Conservation (phyloP, 2,888 invertebrate genomes). For the Boloria euphrosyne region DNA sequence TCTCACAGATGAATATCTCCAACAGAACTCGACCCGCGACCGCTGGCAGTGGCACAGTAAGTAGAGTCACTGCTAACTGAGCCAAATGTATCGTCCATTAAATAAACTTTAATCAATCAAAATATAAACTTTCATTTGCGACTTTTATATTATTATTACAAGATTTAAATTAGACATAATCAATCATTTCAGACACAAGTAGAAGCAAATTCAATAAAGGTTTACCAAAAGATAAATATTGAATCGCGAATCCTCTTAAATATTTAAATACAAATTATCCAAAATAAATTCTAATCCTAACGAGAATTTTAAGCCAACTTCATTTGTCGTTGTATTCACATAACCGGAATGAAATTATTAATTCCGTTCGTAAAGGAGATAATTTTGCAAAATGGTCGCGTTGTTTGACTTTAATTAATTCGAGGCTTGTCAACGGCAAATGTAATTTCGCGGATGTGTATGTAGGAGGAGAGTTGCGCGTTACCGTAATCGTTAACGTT, state of each 20-base stretch:
- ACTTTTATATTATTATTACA: too few species aligned
- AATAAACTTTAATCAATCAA: too few species aligned
- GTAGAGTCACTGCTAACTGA: too few species aligned
- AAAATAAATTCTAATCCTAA: slow-evolving; percentile 10
- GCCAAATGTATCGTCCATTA: too few species aligned
- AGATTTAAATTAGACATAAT: too few species aligned
- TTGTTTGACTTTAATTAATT: slow-evolving; percentile 81
- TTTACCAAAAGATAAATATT: not conserved
- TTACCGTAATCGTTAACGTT: slow-evolving; percentile 68
- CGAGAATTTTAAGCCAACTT: slow-evolving; percentile 40
- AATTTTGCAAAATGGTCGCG: slow-evolving; percentile 72
- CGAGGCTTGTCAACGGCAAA: slow-evolving; percentile 75
- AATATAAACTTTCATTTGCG: too few species aligned
- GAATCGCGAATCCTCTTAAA: not conserved
- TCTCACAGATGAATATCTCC: too few species aligned
- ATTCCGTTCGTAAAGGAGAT: slow-evolving; percentile 73
- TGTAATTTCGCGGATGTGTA: slow-evolving; percentile 70
- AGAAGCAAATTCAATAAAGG: not conserved
- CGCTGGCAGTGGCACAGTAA: too few species aligned
- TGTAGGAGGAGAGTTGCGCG: slow-evolving; percentile 68
- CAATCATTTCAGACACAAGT: too few species aligned
- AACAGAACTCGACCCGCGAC: too few species aligned
- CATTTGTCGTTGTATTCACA: slow-evolving; percentile 50
- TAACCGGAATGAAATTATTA: slow-evolving; percentile 70
- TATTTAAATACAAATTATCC: slow-evolving; percentile 13